Percentiles rank a stretch among this genome's conserved stretches.
Evolutionary conservation across 2,113 vertebrate species (phyloP).

Genomic region (Oxyura jamaicensis): DNA sequence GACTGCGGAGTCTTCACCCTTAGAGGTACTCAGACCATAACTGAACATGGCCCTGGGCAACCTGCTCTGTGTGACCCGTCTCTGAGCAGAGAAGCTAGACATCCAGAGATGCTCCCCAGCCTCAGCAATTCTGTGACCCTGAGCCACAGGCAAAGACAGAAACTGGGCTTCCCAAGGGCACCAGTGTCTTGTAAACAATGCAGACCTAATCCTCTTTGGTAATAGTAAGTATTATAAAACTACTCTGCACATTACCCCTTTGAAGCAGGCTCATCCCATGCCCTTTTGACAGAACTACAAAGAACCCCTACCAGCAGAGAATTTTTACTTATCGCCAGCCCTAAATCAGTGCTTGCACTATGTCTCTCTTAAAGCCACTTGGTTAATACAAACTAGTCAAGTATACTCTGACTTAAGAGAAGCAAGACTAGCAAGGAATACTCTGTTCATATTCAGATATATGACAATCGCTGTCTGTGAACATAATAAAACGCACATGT

Average conservation of each 20-base stretch:
- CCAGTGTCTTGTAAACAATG: neutral
- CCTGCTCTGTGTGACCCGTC: neutral
- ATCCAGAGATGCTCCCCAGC: neutral
- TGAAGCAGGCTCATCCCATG: neutral
- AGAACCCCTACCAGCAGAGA: neutral
- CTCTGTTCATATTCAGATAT: neutral
- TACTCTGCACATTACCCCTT: neutral
- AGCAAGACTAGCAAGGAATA: neutral
- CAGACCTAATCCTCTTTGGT: too few relatives aligned
- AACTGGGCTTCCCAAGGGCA: neutral
- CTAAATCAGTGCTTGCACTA: neutral
- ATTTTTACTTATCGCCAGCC: neutral
- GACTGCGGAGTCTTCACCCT: neutral
- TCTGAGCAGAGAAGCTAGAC: neutral
- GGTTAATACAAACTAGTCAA: neutral
- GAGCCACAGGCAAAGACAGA: neutral
- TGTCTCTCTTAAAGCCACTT: neutral
- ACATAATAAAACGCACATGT: neutral
- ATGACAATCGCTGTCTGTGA: accelerated
- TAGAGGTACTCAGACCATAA: neutral
- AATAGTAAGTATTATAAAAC: neutral
- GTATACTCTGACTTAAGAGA: neutral
- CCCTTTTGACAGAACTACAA: neutral
- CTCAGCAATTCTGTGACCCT: neutral
- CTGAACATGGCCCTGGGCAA: neutral